Percentiles rank a stretch among this genome's conserved stretches.
Conservation (phyloP, 2,113 vertebrate genomes). For the Scolopax mira region DNA sequence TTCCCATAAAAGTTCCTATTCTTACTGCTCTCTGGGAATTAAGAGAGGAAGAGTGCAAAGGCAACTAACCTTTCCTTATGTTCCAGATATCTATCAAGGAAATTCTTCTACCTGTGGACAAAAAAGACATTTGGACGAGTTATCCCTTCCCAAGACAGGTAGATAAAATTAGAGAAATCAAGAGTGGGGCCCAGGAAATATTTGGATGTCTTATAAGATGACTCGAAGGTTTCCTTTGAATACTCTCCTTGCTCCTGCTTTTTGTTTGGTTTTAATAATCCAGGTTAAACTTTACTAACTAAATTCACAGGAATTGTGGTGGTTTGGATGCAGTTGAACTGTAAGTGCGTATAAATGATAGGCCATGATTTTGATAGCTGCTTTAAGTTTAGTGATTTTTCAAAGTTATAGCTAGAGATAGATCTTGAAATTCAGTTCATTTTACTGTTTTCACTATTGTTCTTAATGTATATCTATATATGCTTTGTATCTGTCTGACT, state of each 20-base stretch:
- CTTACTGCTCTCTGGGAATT: neutral
- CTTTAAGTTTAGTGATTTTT: neutral
- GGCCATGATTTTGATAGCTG: neutral
- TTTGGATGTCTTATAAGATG: neutral
- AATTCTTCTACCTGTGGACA: slow-evolving; percentile 89
- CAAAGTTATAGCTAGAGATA: neutral
- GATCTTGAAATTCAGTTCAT: neutral
- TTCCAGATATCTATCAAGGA: slow-evolving; percentile 85
- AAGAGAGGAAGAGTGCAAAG: neutral
- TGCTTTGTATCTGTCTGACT: neutral
- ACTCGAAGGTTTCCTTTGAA: neutral
- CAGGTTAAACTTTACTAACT: neutral
- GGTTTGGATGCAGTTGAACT: neutral
- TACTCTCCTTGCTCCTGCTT: neutral
- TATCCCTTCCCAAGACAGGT: slow-evolving; percentile 85
- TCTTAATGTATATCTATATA: neutral
- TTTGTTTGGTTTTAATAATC: neutral
- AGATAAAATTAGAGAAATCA: neutral
- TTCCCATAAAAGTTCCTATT: neutral
- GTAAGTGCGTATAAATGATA: neutral
- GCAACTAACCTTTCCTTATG: neutral
- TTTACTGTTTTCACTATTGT: neutral
- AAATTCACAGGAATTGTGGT: neutral
- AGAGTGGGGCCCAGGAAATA: neutral
- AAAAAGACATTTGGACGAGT: slow-evolving; percentile 85